Conservation (phyloP, 2,888 invertebrate genomes). For the Eupithecia centaureata region DNA sequence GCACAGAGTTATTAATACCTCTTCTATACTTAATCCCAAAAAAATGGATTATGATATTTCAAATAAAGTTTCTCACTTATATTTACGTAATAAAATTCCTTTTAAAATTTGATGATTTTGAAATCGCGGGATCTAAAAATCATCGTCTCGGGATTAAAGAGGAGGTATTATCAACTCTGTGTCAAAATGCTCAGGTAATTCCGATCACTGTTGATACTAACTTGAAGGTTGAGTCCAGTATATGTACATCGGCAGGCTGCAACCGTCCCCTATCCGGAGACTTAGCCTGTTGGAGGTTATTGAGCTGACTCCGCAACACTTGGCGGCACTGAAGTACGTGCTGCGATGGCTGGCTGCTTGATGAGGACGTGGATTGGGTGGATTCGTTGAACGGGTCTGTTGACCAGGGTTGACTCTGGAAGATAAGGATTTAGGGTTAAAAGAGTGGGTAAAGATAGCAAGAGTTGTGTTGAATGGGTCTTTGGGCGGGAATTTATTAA, state of each 20-base stretch:
- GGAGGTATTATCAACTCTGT: too few relatives aligned
- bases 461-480: not conserved
- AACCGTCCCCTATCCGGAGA: constrained; percentile 54
- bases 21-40: too few relatives aligned
- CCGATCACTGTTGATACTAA: too few relatives aligned
- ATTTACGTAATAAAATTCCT: too few relatives aligned
- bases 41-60: too few relatives aligned
- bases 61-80: too few relatives aligned
- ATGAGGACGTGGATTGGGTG: constrained; percentile 66
- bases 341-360: constrained; percentile 75
- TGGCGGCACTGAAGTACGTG: constrained; percentile 72
- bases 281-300: constrained; percentile 52
- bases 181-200: too few relatives aligned
- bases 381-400: constrained; percentile 70
- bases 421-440: constrained; percentile 14
- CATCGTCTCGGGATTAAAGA: too few relatives aligned
- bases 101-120: too few relatives aligned
- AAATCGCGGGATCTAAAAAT: too few relatives aligned
- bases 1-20: too few relatives aligned
- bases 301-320: constrained; percentile 67
- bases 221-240: constrained; percentile 54
- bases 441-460: not conserved
- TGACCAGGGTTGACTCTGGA: constrained; percentile 51
- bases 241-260: constrained; percentile 68
- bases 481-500: too few relatives aligned